These are phyloP conservation scores for Drosophila lacertosa DNA, from an alignment of 1,140 invertebrate species.

Conservation along the genomic window DNA sequence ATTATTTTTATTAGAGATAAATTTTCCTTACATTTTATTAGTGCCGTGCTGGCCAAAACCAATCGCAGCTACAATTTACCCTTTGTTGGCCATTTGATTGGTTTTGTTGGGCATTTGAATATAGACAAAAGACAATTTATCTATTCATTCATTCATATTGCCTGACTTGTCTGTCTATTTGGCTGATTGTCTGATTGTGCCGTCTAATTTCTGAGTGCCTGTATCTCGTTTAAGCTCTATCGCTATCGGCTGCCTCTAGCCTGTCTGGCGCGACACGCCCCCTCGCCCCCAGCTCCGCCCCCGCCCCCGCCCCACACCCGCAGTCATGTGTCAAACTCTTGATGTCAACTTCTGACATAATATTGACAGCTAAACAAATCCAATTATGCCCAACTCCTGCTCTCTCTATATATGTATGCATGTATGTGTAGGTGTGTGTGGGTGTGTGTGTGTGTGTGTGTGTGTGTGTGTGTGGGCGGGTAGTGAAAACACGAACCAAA, in stretches of 20 bases:
- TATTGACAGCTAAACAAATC: slow-evolving; percentile 82
- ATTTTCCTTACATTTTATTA: too few species aligned
- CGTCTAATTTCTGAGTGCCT: slow-evolving; percentile 31
- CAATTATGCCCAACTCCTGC: slow-evolving; percentile 77
- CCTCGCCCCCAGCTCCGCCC: not conserved
- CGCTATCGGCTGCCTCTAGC: slow-evolving; percentile 26
- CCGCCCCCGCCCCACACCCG: not conserved
- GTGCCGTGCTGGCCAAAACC: too few species aligned
- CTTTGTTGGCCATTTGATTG: not conserved
- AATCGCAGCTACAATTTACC: not conserved
- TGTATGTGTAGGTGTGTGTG: too few species aligned
- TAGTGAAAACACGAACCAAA: slow-evolving; percentile 4
- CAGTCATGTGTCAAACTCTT: slow-evolving; percentile 53
- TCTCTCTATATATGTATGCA: too few species aligned
- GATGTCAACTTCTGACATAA: slow-evolving; percentile 82
- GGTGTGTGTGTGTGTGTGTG: too few species aligned
- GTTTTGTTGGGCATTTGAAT: slow-evolving; percentile 21
- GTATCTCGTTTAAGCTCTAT: slow-evolving; percentile 18
- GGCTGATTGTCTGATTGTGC: slow-evolving; percentile 19
- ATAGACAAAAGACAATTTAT: slow-evolving; percentile 3
- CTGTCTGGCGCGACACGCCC: slow-evolving; percentile 43
- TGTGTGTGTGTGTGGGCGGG: too few species aligned
- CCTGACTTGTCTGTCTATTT: slow-evolving; percentile 7
- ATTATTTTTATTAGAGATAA: too few species aligned
- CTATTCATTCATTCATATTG: slow-evolving; percentile 42